Conservation (phyloP, 2,113 vertebrate species). For the Patagioenas fasciata region DNA sequence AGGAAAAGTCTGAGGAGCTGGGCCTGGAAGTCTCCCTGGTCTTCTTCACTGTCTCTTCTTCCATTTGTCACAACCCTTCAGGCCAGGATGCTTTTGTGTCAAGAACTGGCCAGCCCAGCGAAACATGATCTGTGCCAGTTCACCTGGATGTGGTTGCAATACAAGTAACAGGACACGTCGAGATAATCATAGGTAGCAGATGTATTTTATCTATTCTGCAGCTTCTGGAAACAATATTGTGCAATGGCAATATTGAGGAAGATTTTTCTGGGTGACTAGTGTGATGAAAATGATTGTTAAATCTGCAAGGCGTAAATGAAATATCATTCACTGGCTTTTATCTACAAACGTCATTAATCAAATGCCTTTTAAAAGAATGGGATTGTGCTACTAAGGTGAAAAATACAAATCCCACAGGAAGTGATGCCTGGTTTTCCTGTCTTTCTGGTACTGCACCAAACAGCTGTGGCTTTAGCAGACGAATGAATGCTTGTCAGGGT, state of each 20-base stretch:
- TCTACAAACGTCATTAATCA: not conserved
- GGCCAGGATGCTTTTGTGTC: not conserved
- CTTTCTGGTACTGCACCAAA: not conserved
- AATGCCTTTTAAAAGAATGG: not conserved
- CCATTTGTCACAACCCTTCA: not conserved
- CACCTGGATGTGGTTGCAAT: not conserved
- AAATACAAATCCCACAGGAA: not conserved
- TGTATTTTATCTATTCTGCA: not conserved
- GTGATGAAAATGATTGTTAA: not conserved
- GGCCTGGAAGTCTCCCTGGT: not conserved
- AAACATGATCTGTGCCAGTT: not conserved
- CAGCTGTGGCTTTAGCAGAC: not conserved
- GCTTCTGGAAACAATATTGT: not conserved
- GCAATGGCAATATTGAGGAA: not conserved
- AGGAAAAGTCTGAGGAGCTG: not conserved
- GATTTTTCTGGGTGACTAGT: not conserved
- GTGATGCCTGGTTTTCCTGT: not conserved
- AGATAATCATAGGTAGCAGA: not conserved
- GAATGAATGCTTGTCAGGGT: not conserved
- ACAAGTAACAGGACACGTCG: not conserved
- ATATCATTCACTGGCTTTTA: not conserved
- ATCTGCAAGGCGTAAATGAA: not conserved
- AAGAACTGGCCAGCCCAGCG: not conserved
- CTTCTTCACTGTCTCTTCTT: not conserved
- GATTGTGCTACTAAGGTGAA: not conserved